Percentiles rank a stretch among this genome's conserved stretches.
Conservation (phyloP, 2,797 vertebrate species). For the Tenualosa thibaudeaui region DNA sequence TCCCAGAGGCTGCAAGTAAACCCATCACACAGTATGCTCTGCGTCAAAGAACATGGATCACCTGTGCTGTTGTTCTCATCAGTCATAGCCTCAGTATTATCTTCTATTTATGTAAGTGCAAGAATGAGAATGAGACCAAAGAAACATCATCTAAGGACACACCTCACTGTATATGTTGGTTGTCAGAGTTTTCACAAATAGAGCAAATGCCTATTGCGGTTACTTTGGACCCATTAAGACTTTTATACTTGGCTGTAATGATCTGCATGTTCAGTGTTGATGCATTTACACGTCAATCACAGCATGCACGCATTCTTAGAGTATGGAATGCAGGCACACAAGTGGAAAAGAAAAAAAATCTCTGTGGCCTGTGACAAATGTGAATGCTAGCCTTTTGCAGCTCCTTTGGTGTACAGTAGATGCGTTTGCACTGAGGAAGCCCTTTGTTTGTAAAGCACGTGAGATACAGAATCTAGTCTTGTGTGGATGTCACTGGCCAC, state of each 20-base stretch:
- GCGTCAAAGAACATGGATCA: background rate
- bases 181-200: background rate
- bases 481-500: constrained; percentile 26
- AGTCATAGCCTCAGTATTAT: background rate
- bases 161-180: background rate
- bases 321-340: background rate
- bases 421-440: background rate
- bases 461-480: background rate
- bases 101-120: background rate
- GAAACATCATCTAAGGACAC: background rate
- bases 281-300: constrained; percentile 24
- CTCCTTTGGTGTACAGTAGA: background rate
- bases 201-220: background rate
- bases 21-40: background rate
- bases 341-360: background rate
- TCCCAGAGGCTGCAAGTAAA: background rate
- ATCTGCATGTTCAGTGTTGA: constrained; percentile 59
- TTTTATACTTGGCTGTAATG: constrained; percentile 34
- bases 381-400: background rate
- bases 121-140: background rate
- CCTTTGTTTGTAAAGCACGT: constrained; percentile 1
- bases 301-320: background rate
- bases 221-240: background rate
- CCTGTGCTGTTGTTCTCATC: background rate
- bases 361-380: background rate